A percentile compares a stretch with the other conserved stretches of the same genome.
phyloP scores from a whole-genome alignment of 2,113 vertebrate genomes.

The Colinus virginianus region DNA sequence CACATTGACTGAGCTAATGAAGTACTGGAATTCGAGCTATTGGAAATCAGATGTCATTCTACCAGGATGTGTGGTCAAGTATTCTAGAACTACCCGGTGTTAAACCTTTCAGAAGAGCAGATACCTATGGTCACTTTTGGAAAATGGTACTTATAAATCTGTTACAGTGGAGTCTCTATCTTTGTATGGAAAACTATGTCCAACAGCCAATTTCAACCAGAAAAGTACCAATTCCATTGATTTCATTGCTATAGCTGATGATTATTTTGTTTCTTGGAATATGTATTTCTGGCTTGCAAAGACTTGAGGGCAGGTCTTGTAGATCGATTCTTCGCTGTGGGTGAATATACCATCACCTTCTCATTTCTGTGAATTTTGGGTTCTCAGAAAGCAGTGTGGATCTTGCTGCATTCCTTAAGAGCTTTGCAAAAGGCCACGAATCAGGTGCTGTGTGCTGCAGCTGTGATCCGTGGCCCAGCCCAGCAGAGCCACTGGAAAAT shows the following conservation, averaged over 20 bases:
- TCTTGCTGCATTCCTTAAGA: background rate
- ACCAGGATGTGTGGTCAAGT: background rate
- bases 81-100: background rate
- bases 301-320: background rate
- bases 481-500: background rate
- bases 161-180: background rate
- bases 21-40: background rate
- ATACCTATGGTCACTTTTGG: background rate
- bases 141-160: background rate
- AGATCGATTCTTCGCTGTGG: background rate
- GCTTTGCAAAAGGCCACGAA: background rate
- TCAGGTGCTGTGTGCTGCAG: background rate
- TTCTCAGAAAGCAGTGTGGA: background rate
- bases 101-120: slow-evolving; percentile 18
- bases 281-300: background rate
- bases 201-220: background rate
- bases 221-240: background rate
- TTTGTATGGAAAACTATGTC: background rate
- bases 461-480: background rate
- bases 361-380: background rate
- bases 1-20: background rate
- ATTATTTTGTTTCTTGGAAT: background rate
- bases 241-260: background rate
- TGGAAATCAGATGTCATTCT: background rate
- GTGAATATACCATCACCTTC: background rate